Evolutionary conservation across 1,140 invertebrate genomes (phyloP).

Genomic region (Hydropsyche tenuis): DNA sequence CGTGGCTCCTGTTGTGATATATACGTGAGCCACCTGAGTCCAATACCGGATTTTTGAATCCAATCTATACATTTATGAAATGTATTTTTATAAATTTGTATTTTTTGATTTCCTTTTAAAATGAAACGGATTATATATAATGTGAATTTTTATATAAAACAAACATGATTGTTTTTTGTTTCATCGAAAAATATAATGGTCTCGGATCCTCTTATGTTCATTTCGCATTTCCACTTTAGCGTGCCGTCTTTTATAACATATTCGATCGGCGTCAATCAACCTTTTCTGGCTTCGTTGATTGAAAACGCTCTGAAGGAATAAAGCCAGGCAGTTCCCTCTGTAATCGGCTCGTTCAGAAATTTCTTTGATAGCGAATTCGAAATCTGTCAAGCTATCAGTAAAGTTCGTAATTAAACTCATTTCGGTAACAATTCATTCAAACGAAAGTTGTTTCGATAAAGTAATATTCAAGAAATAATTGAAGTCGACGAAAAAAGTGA

Average conservation of each 20-base stretch:
- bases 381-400: neutral
- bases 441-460: neutral
- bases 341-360: neutral
- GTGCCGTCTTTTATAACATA: slow-evolving; percentile 10
- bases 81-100: too few relatives aligned
- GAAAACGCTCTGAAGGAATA: slow-evolving; percentile 18
- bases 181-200: too few relatives aligned
- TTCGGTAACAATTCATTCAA: neutral
- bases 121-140: too few relatives aligned
- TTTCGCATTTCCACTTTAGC: neutral
- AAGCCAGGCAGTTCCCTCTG: neutral
- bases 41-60: too few relatives aligned
- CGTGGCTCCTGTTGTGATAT: too few relatives aligned
- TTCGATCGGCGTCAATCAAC: slow-evolving; percentile 5
- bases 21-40: too few relatives aligned
- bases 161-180: too few relatives aligned
- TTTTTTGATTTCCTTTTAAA: too few relatives aligned
- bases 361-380: neutral
- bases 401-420: neutral
- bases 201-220: too few relatives aligned
- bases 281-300: slow-evolving; percentile 23
- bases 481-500: slow-evolving; percentile 11
- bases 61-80: too few relatives aligned
- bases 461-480: neutral
- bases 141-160: too few relatives aligned